These are phyloP conservation scores for Stenotaenia linearis DNA, from an alignment of 2,888 invertebrate species.

Conservation along the genomic window DNA sequence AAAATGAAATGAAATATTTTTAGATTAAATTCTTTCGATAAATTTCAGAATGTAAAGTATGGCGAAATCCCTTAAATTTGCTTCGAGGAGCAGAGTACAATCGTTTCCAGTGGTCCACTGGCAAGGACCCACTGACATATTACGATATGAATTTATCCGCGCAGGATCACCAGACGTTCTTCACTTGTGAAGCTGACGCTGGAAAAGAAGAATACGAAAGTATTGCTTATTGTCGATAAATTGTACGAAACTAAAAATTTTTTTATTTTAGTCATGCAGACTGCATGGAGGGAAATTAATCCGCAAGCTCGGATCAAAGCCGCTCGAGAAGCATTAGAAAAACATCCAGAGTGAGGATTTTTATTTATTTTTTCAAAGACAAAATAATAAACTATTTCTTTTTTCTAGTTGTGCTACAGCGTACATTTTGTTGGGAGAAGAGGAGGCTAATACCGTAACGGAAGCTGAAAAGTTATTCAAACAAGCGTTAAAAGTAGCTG, in stretches of 20 bases:
- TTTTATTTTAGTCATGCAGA: conserved; percentile 67
- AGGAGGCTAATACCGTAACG: conserved; percentile 85
- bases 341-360: conserved; percentile 71
- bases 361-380: no score
- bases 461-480: conserved; percentile 80
- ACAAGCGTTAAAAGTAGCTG: conserved; percentile 76
- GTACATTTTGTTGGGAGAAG: conserved; percentile 89
- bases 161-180: conserved; percentile 96
- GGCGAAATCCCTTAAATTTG: conserved; percentile 92
- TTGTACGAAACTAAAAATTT: background rate
- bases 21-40: background rate
- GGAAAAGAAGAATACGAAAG: conserved; percentile 83
- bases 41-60: conserved; percentile 78
- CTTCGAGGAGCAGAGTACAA: conserved; percentile 95
- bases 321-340: conserved; percentile 80
- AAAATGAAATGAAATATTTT: background rate
- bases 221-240: conserved; percentile 42
- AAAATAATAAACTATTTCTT: no score
- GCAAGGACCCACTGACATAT: conserved; percentile 91
- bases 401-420: conserved; percentile 75
- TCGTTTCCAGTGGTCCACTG: conserved; percentile 83
- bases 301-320: conserved; percentile 82
- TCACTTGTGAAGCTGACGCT: conserved; percentile 82
- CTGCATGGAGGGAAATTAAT: conserved; percentile 93
- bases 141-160: conserved; percentile 99